These are phyloP conservation scores for Diuraphis noxia DNA, from an alignment of 1,140 invertebrate species.

Conservation along the genomic window DNA sequence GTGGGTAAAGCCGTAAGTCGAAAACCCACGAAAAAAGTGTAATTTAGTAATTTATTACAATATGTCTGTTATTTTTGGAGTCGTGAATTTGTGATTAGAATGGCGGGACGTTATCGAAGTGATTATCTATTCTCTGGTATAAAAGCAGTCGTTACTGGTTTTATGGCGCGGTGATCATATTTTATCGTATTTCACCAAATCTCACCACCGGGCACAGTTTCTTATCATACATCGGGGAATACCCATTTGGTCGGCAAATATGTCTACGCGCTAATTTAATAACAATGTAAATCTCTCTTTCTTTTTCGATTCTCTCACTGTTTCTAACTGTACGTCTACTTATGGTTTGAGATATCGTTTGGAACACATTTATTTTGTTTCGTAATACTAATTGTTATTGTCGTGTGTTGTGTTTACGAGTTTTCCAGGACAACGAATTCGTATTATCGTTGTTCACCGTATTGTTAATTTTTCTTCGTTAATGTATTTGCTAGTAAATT, in stretches of 20 bases:
- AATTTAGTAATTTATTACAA: too few species aligned
- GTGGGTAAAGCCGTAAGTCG: too few species aligned
- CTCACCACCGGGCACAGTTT: not conserved
- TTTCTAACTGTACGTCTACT: not conserved
- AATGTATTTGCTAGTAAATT: too few species aligned
- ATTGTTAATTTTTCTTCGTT: not conserved
- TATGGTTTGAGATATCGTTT: not conserved
- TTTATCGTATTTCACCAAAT: not conserved
- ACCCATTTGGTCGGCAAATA: not conserved
- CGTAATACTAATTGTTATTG: not conserved
- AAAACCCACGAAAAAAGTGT: too few species aligned
- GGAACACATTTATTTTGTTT: not conserved
- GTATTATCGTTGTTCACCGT: not conserved
- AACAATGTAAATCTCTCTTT: not conserved
- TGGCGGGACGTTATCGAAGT: not conserved
- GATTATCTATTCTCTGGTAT: not conserved
- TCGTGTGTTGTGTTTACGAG: not conserved
- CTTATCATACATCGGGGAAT: constrained; percentile 12
- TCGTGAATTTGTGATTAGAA: not conserved
- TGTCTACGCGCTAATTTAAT: not conserved
- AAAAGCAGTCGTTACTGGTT: not conserved
- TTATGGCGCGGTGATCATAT: not conserved
- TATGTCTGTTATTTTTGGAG: not conserved
- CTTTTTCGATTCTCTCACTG: not conserved
- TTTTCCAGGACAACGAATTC: constrained; percentile 14